Evolutionary conservation across 2,113 vertebrate species (phyloP).

Genomic region (Orcinus orca): DNA sequence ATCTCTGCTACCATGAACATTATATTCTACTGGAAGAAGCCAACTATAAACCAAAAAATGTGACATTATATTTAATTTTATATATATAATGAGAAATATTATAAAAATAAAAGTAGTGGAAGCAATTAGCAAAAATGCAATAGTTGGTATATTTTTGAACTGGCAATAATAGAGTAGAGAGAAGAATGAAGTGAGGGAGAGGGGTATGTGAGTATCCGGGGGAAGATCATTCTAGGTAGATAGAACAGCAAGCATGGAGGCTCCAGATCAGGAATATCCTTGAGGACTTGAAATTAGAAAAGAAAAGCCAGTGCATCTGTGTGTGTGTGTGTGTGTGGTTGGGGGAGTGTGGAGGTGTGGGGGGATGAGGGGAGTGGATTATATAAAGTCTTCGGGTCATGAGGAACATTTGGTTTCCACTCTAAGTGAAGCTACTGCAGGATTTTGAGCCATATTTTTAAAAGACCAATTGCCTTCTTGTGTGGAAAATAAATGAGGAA

Average conservation of each 20-base stretch:
- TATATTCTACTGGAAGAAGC: not conserved
- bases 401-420: not conserved
- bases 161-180: not conserved
- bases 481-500: not conserved
- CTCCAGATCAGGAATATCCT: not conserved
- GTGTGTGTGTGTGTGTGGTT: not conserved
- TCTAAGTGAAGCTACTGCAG: not conserved
- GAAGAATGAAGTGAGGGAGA: not conserved
- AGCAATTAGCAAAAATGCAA: not conserved
- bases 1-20: not conserved
- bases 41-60: not conserved
- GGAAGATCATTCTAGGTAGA: not conserved
- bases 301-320: not conserved
- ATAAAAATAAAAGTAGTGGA: not conserved
- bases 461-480: not conserved
- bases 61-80: not conserved
- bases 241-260: too few relatives aligned
- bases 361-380: not conserved
- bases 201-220: accelerated
- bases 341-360: not conserved
- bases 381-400: not conserved
- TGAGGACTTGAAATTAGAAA: not conserved
- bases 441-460: not conserved
- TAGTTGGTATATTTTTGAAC: not conserved
- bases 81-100: not conserved